phyloP scores from a whole-genome alignment of 35 echinoderm and acorn worm genomes.

The Ptychodera flava region DNA sequence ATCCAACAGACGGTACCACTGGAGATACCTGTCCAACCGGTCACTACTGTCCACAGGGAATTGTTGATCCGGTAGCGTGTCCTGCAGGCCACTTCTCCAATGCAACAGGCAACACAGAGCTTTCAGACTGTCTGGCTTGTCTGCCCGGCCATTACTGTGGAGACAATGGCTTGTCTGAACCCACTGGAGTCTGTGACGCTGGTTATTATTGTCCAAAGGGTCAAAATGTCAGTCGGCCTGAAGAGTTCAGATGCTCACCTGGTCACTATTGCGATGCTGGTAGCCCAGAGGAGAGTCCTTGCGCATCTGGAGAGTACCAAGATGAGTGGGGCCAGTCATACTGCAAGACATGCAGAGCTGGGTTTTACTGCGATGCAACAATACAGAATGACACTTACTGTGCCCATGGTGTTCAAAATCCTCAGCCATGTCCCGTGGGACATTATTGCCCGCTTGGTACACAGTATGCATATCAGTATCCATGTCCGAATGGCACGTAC shows the following conservation, averaged over 20 bases:
- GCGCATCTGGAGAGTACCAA: constrained; percentile 72
- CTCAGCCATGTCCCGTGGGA: constrained; percentile 65
- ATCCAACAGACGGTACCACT: constrained; percentile 60
- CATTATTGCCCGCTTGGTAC: constrained; percentile 88
- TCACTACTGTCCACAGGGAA: constrained; percentile 71
- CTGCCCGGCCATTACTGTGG: constrained; percentile 90
- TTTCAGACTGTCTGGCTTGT: constrained; percentile 73
- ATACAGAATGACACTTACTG: constrained; percentile 86
- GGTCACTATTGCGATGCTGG: constrained; percentile 72
- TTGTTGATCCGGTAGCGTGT: constrained; percentile 64
- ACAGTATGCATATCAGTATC: constrained; percentile 50
- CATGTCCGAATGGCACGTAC: constrained; percentile 81
- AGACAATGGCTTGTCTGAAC: constrained; percentile 54
- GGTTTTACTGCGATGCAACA: constrained; percentile 82
- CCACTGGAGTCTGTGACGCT: constrained; percentile 64
- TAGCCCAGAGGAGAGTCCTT: constrained; percentile 36
- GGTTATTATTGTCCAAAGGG: constrained; percentile 93
- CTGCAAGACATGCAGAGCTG: constrained; percentile 70
- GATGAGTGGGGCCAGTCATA: constrained; percentile 70
- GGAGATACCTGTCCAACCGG: constrained; percentile 66
- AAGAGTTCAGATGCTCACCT: constrained; percentile 70
- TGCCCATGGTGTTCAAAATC: constrained; percentile 80
- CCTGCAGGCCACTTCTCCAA: constrained; percentile 79
- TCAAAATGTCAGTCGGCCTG: constrained; percentile 76
- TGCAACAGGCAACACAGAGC: constrained; percentile 51